These are phyloP conservation scores for Tiliacea aurago DNA, from an alignment of 2,888 invertebrate species.

Conservation along the genomic window DNA sequence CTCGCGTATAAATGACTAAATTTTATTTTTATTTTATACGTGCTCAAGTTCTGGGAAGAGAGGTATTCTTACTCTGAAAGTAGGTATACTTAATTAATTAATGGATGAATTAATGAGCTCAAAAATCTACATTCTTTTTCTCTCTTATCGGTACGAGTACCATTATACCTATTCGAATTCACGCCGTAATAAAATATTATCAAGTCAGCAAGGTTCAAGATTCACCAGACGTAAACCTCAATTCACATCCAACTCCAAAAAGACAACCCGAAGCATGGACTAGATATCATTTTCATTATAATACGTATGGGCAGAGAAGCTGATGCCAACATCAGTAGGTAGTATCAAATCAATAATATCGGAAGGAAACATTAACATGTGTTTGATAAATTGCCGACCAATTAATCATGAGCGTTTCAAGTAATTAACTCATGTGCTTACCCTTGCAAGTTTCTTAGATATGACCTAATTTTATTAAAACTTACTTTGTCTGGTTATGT, in stretches of 20 bases:
- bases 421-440: conserved; percentile 4
- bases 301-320: too few species aligned
- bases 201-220: neutral
- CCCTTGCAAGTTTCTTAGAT: conserved; percentile 16
- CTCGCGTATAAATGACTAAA: conserved; percentile 1
- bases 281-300: too few species aligned
- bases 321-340: too few species aligned
- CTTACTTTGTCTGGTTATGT: neutral
- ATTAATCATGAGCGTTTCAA: conserved; percentile 36
- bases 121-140: neutral
- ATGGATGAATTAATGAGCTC: neutral
- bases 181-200: neutral
- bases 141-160: neutral
- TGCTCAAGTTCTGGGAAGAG: neutral
- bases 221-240: neutral
- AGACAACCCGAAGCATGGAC: neutral
- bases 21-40: conserved; percentile 17
- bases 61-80: neutral
- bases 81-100: neutral
- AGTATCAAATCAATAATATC: neutral
- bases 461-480: conserved; percentile 4
- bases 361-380: conserved; percentile 5
- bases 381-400: conserved; percentile 32
- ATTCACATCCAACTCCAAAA: neutral
- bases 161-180: too few species aligned